These are phyloP conservation scores for Agrochola lychnidis DNA, from an alignment of 2,888 invertebrate species.

Conservation along the genomic window DNA sequence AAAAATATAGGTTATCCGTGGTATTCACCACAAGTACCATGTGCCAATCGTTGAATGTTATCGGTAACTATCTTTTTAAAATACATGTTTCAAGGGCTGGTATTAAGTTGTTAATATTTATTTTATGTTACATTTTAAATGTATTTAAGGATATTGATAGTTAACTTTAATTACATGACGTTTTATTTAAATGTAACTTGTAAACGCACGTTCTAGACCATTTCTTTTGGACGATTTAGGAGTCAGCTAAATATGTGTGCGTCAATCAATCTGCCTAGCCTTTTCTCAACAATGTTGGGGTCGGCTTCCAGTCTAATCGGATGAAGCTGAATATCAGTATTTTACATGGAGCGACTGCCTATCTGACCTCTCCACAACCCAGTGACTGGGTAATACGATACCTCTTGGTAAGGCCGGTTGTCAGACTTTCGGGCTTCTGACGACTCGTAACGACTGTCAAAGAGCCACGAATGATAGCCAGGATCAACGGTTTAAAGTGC, in stretches of 20 bases:
- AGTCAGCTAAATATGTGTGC: background rate
- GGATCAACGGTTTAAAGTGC: no score
- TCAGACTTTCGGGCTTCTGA: no score
- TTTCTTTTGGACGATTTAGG: background rate
- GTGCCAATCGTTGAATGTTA: conserved; percentile 39
- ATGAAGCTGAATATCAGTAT: no score
- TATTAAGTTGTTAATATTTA: conserved; percentile 29
- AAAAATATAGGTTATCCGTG: conserved; percentile 33
- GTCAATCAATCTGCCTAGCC: background rate
- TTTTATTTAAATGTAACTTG: conserved; percentile 9
- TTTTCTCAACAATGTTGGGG: no score
- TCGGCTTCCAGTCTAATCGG: no score
- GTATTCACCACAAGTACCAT: conserved; percentile 15
- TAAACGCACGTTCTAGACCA: background rate
- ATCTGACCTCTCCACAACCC: no score
- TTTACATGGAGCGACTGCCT: no score
- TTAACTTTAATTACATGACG: conserved; percentile 29
- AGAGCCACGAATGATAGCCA: no score
- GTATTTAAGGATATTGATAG: conserved; percentile 22
- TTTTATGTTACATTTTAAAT: conserved; percentile 10
- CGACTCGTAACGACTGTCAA: no score
- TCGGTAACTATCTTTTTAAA: conserved; percentile 47
- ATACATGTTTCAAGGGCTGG: conserved; percentile 25
- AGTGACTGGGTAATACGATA: no score
- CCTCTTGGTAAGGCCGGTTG: no score